These are phyloP conservation scores for Misgurnus mizolepis DNA, from an alignment of 2,113 vertebrate species.

Conservation along the genomic window DNA sequence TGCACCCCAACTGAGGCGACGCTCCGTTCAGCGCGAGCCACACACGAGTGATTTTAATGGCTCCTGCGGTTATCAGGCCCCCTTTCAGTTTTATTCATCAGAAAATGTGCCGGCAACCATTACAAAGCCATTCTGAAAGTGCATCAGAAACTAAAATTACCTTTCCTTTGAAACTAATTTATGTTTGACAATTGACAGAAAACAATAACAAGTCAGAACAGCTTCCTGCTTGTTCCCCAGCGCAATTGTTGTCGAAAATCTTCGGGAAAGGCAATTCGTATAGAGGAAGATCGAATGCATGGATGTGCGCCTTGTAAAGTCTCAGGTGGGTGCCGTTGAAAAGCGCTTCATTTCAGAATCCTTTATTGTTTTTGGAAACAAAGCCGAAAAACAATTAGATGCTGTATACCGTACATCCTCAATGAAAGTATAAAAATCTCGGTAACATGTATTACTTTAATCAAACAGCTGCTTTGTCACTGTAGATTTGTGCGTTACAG, in stretches of 20 bases:
- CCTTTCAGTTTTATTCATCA: conserved; percentile 65
- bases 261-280: conserved; percentile 50
- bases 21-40: conserved; percentile 62
- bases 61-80: conserved; percentile 67
- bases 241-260: conserved; percentile 41
- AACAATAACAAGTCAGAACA: conserved; percentile 60
- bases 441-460: background rate
- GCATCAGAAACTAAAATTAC: conserved; percentile 58
- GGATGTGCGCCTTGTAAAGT: conserved; percentile 43
- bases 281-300: conserved; percentile 40
- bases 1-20: conserved; percentile 48
- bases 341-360: conserved; percentile 43
- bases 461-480: background rate
- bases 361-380: conserved; percentile 41
- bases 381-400: conserved; percentile 36
- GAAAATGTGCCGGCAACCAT: conserved; percentile 50
- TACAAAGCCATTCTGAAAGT: conserved; percentile 60
- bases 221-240: conserved; percentile 39
- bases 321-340: conserved; percentile 36
- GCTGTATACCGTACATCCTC: background rate
- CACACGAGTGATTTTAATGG: conserved; percentile 74
- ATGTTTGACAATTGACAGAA: conserved; percentile 64
- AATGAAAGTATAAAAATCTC: too few relatives aligned
- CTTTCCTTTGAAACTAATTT: conserved; percentile 63
- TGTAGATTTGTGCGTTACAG: background rate